A percentile compares a stretch with the other conserved stretches of the same genome.
Conservation (phyloP, 2,888 invertebrate species). For the Lordiphosa andalusiaca region DNA sequence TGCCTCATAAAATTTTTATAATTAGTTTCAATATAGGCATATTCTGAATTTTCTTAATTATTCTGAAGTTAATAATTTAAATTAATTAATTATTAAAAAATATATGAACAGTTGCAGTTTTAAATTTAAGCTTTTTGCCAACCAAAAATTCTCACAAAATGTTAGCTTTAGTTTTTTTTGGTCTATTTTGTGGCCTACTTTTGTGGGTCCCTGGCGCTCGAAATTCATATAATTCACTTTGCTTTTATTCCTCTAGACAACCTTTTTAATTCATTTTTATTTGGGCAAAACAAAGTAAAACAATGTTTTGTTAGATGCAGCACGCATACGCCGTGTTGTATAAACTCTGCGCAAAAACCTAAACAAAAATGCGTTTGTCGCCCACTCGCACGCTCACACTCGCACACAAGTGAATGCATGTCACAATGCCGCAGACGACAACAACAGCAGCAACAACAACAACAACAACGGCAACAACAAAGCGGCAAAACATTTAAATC, state of each 20-base stretch:
- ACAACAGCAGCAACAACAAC: constrained; percentile 30
- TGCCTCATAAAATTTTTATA: too few relatives aligned
- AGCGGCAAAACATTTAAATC: constrained; percentile 76
- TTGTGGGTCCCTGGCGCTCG: too few relatives aligned
- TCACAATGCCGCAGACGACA: constrained; percentile 58
- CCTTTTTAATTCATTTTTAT: constrained; percentile 30
- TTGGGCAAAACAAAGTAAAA: constrained; percentile 9
- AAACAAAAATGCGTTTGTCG: constrained; percentile 54
- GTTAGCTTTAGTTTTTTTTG: not conserved
- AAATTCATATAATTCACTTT: constrained; percentile 27
- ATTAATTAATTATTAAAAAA: too few relatives aligned
- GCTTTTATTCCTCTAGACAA: constrained; percentile 16
- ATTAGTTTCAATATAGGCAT: too few relatives aligned
- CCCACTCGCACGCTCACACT: constrained; percentile 15
- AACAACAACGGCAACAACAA: constrained; percentile 27
- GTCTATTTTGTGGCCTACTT: too few relatives aligned
- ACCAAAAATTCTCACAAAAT: too few relatives aligned
- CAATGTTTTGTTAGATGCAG: constrained; percentile 34
- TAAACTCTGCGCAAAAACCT: constrained; percentile 40
- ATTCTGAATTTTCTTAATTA: too few relatives aligned
- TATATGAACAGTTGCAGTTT: too few relatives aligned
- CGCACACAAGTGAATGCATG: constrained; percentile 39
- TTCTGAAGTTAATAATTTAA: too few relatives aligned
- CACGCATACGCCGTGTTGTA: constrained; percentile 48
- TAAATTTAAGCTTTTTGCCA: too few relatives aligned